Base-by-base conservation (phyloP, 2,888 invertebrate genomes). In the Cephus pulcher region DNA sequence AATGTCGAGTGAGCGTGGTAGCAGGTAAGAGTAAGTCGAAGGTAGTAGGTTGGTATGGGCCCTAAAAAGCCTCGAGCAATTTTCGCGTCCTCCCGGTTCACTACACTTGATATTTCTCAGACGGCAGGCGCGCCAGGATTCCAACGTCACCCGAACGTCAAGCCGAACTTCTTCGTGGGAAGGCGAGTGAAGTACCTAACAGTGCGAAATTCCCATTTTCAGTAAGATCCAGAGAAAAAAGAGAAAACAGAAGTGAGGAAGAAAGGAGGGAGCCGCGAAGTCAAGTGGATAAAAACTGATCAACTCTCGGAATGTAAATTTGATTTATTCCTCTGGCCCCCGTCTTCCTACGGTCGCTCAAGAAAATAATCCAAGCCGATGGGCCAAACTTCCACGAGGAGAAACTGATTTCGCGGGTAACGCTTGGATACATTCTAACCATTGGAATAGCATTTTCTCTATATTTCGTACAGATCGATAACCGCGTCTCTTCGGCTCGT, bases 21-120 rank as follows among this genome's bases (percentile, higher is more conserved):
- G 76, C 75, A 34, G 56, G 68, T 74, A 69, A 69, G 74, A 69
- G 23, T 56, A 56, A 23, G 40, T 56, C 40, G 23, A 56, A 56
- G 23, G 23, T 56, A 9, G 40, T 23, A 56, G 23, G 40, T 56
- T 15, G 40, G 40, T 56, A 23, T 56, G 40, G 74, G 78, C 75
- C 70, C 70, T 70, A 70, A 78, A 77, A 78, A 75, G 78, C 78
- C 40, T 71, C 15, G 75, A 76, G 70, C 75, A 76, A 78, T 76
- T 75, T 76, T 68, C 73, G 56, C 78, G 69, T 73, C 76, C 78
- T 75, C 71, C 23, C 78, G 75, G 73, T 76, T 76, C 68, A 32
- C 73, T 68, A 68, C 71, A 68, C 78, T 75, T 73, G 75, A 76
- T 76, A 78, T 75, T 76, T 35, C 74, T 12, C 23, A 56, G 40